These are phyloP conservation scores for Neopipo cinnamomea DNA, from an alignment of 2,113 vertebrate species.

Conservation along the genomic window DNA sequence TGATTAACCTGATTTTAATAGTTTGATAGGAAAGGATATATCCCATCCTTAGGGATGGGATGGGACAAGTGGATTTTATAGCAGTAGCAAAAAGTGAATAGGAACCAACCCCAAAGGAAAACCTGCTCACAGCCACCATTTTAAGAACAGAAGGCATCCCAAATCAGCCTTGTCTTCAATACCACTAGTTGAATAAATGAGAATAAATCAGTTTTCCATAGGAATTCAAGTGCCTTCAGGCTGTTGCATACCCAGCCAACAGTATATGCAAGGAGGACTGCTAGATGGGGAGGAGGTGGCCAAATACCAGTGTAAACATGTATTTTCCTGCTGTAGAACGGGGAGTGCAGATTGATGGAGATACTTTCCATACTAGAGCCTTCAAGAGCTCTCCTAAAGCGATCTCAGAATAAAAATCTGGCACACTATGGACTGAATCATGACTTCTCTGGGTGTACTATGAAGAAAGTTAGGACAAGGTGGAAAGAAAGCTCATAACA, in stretches of 20 bases:
- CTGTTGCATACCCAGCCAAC: background rate
- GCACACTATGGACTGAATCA: background rate
- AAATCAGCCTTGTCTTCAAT: background rate
- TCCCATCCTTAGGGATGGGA: background rate
- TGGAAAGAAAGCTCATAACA: background rate
- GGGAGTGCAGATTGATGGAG: background rate
- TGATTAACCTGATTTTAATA: background rate
- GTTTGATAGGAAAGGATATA: background rate
- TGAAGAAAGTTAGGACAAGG: background rate
- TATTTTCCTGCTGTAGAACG: background rate
- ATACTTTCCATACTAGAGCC: background rate
- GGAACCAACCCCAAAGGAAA: background rate
- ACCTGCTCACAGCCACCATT: background rate
- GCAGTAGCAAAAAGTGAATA: background rate
- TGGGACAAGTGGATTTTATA: background rate
- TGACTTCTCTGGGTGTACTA: background rate
- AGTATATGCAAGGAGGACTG: too few species aligned
- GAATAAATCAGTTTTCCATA: background rate
- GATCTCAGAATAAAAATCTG: background rate
- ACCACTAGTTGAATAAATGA: background rate
- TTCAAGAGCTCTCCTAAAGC: background rate
- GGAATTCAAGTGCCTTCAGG: background rate
- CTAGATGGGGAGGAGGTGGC: accelerated
- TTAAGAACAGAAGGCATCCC: background rate
- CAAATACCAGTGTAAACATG: background rate